phyloP scores from a whole-genome alignment of 2,113 vertebrate genomes.

The Colossoma macropomum region DNA sequence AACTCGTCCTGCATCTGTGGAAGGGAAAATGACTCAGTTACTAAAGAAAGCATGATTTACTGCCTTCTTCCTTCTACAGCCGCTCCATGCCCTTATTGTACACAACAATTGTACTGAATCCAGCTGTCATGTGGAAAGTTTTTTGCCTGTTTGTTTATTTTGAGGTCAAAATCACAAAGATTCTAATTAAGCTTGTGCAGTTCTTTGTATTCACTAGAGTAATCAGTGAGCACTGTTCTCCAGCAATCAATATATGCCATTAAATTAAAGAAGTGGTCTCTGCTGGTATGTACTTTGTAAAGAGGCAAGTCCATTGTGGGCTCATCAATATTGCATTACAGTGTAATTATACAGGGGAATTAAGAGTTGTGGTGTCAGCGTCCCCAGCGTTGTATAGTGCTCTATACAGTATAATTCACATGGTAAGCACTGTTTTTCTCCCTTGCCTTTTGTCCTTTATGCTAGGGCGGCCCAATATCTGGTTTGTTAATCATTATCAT shows the following conservation, averaged over 20 bases:
- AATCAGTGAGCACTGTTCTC: conserved; percentile 21
- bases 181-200: conserved; percentile 25
- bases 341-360: conserved; percentile 79
- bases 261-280: conserved; percentile 70
- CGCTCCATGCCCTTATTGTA: neutral
- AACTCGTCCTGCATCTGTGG: no score
- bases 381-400: conserved; percentile 61
- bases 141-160: neutral
- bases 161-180: neutral
- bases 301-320: conserved; percentile 64
- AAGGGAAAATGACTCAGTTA: neutral
- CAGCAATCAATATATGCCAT: conserved; percentile 62
- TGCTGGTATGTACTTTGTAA: conserved; percentile 73
- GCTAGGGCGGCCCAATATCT: neutral
- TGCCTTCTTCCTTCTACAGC: neutral
- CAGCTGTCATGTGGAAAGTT: neutral
- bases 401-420: conserved; percentile 44
- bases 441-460: neutral
- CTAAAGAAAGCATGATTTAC: neutral
- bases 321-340: conserved; percentile 80
- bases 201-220: conserved; percentile 26
- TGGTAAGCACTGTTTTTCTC: conserved; percentile 50
- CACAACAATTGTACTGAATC: neutral
- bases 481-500: neutral
- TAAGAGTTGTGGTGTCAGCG: conserved; percentile 79